Percentiles rank a stretch among this genome's conserved stretches.
Conservation (phyloP, 2,113 vertebrate species). For the Aspidoscelis tigris region DNA sequence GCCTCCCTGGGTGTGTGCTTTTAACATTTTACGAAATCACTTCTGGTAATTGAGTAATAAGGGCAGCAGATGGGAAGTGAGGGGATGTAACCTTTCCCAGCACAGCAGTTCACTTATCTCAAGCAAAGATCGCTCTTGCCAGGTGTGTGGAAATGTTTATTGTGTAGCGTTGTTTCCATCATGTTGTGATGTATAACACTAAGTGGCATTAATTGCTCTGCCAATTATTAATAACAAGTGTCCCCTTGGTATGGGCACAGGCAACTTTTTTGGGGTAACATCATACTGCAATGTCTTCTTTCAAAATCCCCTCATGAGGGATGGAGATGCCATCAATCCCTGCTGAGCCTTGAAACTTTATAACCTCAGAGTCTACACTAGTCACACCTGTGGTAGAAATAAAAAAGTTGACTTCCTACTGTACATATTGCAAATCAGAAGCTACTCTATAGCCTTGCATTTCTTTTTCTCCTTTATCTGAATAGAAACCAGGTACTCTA, state of each 20-base stretch:
- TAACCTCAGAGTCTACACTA: background rate
- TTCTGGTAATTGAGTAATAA: constrained; percentile 41
- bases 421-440: background rate
- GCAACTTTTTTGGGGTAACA: background rate
- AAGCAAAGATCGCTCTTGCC: constrained; percentile 34
- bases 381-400: background rate
- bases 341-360: background rate
- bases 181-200: constrained; percentile 42
- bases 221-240: constrained; percentile 35
- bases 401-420: background rate
- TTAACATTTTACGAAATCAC: constrained; percentile 31
- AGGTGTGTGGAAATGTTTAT: constrained; percentile 32
- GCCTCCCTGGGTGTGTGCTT: constrained; percentile 8
- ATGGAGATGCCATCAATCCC: background rate
- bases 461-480: background rate
- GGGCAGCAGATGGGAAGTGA: constrained; percentile 29
- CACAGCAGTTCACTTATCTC: constrained; percentile 3
- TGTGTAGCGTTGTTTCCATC: constrained; percentile 34
- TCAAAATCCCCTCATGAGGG: constrained; percentile 23
- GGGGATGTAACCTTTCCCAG: background rate
- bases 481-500: background rate
- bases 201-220: constrained; percentile 26
- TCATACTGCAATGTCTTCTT: constrained; percentile 46
- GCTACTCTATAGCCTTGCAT: background rate
- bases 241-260: constrained; percentile 23